Conservation (phyloP, 2,797 vertebrate species). For the Gymnothorax javanicus region DNA sequence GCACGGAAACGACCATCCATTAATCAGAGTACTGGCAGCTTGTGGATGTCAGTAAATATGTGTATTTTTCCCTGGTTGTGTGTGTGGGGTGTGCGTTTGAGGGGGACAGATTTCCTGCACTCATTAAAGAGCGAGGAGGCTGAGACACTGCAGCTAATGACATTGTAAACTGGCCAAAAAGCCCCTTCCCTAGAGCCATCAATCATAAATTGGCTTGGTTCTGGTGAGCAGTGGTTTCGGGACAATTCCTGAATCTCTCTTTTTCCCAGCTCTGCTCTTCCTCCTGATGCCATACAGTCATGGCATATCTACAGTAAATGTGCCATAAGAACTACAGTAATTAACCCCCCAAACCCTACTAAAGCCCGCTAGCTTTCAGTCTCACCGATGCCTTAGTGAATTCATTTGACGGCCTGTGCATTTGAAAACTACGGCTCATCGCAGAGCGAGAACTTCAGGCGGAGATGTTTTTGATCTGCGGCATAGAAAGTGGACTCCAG, state of each 20-base stretch:
- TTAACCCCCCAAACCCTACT: conserved; percentile 32
- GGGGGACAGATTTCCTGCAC: conserved; percentile 58
- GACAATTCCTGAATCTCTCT: conserved; percentile 27
- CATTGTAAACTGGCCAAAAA: conserved; percentile 66
- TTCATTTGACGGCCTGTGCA: conserved; percentile 1
- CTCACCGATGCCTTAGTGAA: conserved; percentile 8
- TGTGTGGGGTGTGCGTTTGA: conserved; percentile 31
- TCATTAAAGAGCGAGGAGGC: conserved; percentile 60
- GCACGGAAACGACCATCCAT: conserved; percentile 48
- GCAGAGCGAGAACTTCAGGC: neutral
- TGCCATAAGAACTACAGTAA: conserved; percentile 27
- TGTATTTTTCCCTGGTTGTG: conserved; percentile 37
- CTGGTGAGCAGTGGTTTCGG: conserved; percentile 40
- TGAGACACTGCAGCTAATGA: conserved; percentile 52
- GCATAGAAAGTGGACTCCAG: too few relatives aligned
- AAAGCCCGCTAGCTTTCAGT: conserved; percentile 27
- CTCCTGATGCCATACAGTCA: conserved; percentile 25
- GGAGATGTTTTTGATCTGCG: too few relatives aligned
- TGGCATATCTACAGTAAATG: neutral
- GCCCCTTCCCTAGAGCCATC: conserved; percentile 58
- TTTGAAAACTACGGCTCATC: conserved; percentile 23
- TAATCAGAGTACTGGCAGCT: conserved; percentile 53
- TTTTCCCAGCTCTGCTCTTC: conserved; percentile 4
- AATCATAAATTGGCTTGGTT: conserved; percentile 57
- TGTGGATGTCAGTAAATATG: conserved; percentile 54